Evolutionary conservation across 2,888 invertebrate genomes (phyloP), one percentile per base, ranked within the genome.

Genomic region (Zaprionus bogoriensis): DNA sequence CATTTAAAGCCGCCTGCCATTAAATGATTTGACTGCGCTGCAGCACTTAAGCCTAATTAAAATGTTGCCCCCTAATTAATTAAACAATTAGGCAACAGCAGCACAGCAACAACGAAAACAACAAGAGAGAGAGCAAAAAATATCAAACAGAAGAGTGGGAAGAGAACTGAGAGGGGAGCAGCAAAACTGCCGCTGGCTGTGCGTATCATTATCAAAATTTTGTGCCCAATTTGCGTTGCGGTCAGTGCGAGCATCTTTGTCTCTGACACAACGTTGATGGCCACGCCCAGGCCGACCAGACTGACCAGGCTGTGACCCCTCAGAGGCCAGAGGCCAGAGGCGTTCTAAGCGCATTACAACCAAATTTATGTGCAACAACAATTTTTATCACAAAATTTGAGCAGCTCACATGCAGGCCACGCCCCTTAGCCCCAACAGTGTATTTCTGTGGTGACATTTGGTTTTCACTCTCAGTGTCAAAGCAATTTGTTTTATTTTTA

Each of bases 11-110:
- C 58, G 54, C 44, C 52, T 58, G 50, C 67, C 78, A 77, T 78
- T 67, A 78, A 80, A 78, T 69, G 76, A 75, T 81, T 84, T 73
- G 67, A 59, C 65, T 64, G 75, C 52, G 27, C 41, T 38, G 28
- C 62, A 73, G 74, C 80, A 80, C 86, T 80, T 85, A 85, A 71
- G 86, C 60, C 80, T 79, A 85, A 80, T 80, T 80, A 82, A 85
- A 80, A 85, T 80, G 77, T 67, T 82, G 67, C 67, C 68, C 66
- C 46, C 77, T 79, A 82, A 85, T 85, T 85, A 80, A 80, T 80
- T 80, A 85, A 84, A 69, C 78, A 84, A 79, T 79, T 84, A 72
- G 61, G 32, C 42, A 54, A 46, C 54, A 39, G 17, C 59, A 41
- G 22, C 22, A 58, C 46, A 50, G 32, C 22, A 44, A 38, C 32